A percentile compares a stretch with the other conserved stretches of the same genome.
These are phyloP conservation scores for Myopa tessellatipennis DNA, from an alignment of 2,888 invertebrate species.

Conservation along the genomic window DNA sequence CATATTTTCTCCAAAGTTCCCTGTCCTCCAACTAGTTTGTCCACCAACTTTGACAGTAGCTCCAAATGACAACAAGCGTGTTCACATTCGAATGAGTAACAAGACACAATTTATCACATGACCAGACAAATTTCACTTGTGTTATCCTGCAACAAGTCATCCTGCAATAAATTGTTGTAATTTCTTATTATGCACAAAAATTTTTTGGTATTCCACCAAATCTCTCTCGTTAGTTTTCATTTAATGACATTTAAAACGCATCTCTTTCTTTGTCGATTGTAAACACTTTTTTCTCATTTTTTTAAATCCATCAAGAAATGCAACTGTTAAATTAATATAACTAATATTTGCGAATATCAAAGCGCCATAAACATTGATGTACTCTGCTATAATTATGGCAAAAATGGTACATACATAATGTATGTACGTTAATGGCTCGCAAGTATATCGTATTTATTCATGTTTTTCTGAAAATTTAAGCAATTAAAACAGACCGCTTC, in stretches of 20 bases:
- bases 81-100: too few relatives aligned
- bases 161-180: neutral
- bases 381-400: too few relatives aligned
- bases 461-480: slow-evolving; percentile 24
- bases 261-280: neutral
- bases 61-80: too few relatives aligned
- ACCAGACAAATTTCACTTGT: neutral
- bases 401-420: too few relatives aligned
- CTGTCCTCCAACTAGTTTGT: too few relatives aligned
- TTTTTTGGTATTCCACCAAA: neutral
- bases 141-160: neutral
- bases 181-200: too few relatives aligned
- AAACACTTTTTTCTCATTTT: neutral
- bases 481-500: slow-evolving; percentile 13
- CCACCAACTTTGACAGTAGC: neutral
- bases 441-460: neutral
- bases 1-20: too few relatives aligned
- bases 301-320: too few relatives aligned
- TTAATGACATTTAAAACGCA: neutral
- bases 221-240: neutral
- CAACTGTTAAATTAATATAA: too few relatives aligned
- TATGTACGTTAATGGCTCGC: neutral
- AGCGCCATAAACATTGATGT: too few relatives aligned
- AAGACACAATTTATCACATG: too few relatives aligned
- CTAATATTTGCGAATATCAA: too few relatives aligned